Evolutionary conservation across 2,888 invertebrate genomes (phyloP), one percentile per base, ranked within the genome.

Genomic region (Agriopis leucophaearia): DNA sequence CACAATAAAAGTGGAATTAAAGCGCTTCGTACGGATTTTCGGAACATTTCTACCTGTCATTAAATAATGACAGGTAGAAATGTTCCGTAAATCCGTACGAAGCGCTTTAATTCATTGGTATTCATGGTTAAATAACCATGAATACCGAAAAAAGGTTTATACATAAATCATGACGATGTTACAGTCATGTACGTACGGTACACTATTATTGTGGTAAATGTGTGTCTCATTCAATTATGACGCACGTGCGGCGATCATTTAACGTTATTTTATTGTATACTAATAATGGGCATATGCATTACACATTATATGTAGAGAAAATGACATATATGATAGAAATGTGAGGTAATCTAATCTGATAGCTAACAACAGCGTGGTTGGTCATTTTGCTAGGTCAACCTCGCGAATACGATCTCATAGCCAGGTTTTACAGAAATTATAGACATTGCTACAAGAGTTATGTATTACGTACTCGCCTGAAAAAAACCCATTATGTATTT

Each of bases 401-500:
- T 7, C 12, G 7, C 6, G 6, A 40, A 13, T 16, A 38, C 15
- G 1, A 38, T 10, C 5, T 52, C n/a, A 36, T n/a, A n/a, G 27
- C n/a, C 0, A 56, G n/a, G 6, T n/a, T 15, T 47, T 47, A 18
- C 15, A 45, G 38, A 12, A 61, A 45, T 57, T 51, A 56, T 44
- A 27, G 45, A 47, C 56, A 59, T 35, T 59, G 15, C 16, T 12
- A 59, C 18, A 42, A 42, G 55, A 63, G 47, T 40, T 61, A 54
- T 54, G 50, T 61, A 73, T 86, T 85, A 83, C 83, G 84, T 86
- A 85, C 72, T 62, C 83, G 75, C 74, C 76, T 81, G 77, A 86
- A 81, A 88, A 86, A 87, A 86, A 78, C 67, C 27, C 81, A 88
- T 89, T 87, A 88, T 85, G 82, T 87, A 89, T 89, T 89, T 90